Conservation (phyloP, 37 sponge, comb jelly and placozoan genomes). For the Dysidea cf. avara region DNA sequence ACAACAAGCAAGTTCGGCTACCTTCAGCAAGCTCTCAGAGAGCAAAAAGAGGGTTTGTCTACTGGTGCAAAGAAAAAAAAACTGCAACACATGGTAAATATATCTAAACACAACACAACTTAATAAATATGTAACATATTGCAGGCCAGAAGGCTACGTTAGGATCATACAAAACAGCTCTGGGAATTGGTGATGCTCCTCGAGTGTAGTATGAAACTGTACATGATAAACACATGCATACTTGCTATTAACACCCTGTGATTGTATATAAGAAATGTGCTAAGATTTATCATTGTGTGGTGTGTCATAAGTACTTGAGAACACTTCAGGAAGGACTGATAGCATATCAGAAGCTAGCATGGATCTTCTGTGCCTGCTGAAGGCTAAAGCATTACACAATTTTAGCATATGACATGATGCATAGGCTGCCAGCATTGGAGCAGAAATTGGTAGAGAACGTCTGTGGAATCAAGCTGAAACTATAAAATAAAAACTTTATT, state of each 20-base stretch:
- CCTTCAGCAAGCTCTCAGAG: conserved; percentile 40
- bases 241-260: background rate
- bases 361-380: conserved; percentile 59
- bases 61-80: conserved; percentile 37
- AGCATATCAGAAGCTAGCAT: conserved; percentile 84
- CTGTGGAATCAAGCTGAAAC: background rate
- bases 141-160: conserved; percentile 13
- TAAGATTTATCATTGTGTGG: background rate
- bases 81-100: conserved; percentile 4
- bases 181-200: conserved; percentile 42
- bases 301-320: conserved; percentile 22
- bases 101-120: no score
- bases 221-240: background rate
- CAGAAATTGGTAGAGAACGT: background rate
- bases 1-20: background rate
- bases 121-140: no score
- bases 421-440: conserved; percentile 65
- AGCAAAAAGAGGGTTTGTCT: conserved; percentile 55
- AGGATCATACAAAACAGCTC: conserved; percentile 39
- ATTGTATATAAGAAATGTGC: no score
- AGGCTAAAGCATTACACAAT: conserved; percentile 59
- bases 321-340: conserved; percentile 11
- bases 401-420: conserved; percentile 74
- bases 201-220: background rate
- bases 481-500: background rate